Base-by-base conservation (phyloP, 1,140 invertebrate species). In the Halesus radiatus region DNA sequence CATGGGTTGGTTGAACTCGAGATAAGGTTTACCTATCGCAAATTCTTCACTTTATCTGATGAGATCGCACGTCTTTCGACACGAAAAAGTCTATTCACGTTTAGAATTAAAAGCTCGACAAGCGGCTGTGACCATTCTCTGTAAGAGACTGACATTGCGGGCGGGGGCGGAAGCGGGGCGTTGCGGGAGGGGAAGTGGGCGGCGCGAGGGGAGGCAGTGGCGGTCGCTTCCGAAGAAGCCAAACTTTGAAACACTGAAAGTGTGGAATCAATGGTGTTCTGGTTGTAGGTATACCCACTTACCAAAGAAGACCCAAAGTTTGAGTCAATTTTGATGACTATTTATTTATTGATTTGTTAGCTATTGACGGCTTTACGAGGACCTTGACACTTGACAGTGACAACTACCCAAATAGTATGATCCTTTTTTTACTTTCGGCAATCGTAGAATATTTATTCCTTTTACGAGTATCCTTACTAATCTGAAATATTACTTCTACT, bases 21-120 rank as follows among this genome's bases (percentile, higher is more conserved):
- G 37, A 45, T 45, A 45, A 45, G 37, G 37, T 37, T n/a, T n/a
- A n/a, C n/a, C 5, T 13, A 45, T 45, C 37, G 37, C 37, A 45
- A 45, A 26, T 26, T 29, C n/a, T 66, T 66, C 62, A 66, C 23
- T 66, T 66, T 29, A 66, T 66, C 29, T 26, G 1, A 26, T 64
- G 23, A 64, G 22, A n/a, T 26, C 5, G 15, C 60, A n/a, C 8
- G 26, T n/a, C 23, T 66, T 66, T 32, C n/a, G 23, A 32, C 6
- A 66, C 13, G 3, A 66, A 66, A 29, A 45, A 8, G 22, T 3
- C 13, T 66, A 13, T 66, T 16, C 0, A 32, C 29, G 23, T n/a
- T 66, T 22, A 32, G 8, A 26, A 37, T 66, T 64, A 64, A 64
- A 26, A 37, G 23, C 62, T 66, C 29, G 7, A n/a, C 23, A 66